A percentile compares a stretch with the other conserved stretches of the same genome.
Conservation (phyloP, 2,888 invertebrate genomes). For the Coenonympha glycerion region DNA sequence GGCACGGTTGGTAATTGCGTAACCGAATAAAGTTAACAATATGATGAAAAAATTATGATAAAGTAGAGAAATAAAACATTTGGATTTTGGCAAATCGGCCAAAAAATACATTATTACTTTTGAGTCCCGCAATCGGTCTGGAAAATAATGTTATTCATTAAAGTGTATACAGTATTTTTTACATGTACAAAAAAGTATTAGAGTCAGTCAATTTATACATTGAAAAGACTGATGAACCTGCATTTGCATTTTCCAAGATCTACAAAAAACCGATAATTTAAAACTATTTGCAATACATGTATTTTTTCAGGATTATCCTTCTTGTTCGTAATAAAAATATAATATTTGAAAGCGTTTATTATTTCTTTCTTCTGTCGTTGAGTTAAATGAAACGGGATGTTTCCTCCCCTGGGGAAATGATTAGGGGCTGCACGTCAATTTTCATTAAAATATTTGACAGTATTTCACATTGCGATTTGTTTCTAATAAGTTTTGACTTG, state of each 20-base stretch:
- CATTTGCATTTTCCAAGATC: slow-evolving; percentile 40
- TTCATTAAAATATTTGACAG: not conserved
- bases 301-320: slow-evolving; percentile 61
- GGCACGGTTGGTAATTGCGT: too few relatives aligned
- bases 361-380: not conserved
- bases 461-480: not conserved
- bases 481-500: too few relatives aligned
- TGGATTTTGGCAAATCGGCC: not conserved
- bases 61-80: too few relatives aligned
- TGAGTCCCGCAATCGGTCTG: not conserved
- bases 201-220: slow-evolving; percentile 51
- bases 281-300: slow-evolving; percentile 45
- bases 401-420: not conserved
- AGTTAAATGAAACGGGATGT: not conserved
- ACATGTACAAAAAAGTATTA: slow-evolving; percentile 12
- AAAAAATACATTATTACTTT: not conserved
- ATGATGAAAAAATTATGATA: too few relatives aligned
- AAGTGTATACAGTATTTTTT: slow-evolving; percentile 25
- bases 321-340: slow-evolving; percentile 62
- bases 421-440: not conserved
- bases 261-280: slow-evolving; percentile 39
- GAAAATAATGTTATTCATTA: slow-evolving; percentile 12
- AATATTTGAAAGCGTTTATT: slow-evolving; percentile 36
- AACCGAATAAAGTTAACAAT: too few relatives aligned
- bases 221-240: slow-evolving; percentile 60